Evolutionary conservation across 2,888 invertebrate species (phyloP), one percentile per base, ranked within the genome.

Genomic region (Pollenia griseotomentosa): DNA sequence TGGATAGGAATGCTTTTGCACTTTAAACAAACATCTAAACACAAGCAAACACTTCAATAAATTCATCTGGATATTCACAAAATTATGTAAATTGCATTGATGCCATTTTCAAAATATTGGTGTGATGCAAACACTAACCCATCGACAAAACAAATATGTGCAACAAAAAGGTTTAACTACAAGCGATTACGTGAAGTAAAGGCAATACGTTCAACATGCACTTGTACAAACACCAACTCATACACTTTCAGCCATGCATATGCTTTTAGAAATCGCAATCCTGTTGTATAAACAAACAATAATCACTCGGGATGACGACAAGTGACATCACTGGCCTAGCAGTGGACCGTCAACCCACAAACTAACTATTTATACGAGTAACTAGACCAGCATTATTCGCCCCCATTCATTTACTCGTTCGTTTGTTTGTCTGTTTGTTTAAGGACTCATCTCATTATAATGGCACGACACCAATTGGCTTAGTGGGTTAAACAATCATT

Each of bases 81-180:
- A 81, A 81, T 77, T 77, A 81, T 84, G 80, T 63, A 87, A 78
- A 87, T 81, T 81, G 61, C 83, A 61, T 48, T 59, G 77, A 68
- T 65, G 63, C 23, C 8, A 57, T 65, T 75, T 70, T 10, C 19
- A 59, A 75, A 68, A 59, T 68, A 61, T 68, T 61, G 46, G 51
- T 40, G 40, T 82, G 23, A 59, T 23, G 61, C 53, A 83, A 68
- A 83, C 59, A 68, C 19, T 12, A 16, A 44, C n/a, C 57, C 44
- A 77, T 12, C 16, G 57, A 70, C 19, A 55, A 23, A 63, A 70
- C 33, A 71, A 53, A 12, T 65, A 44, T 11, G 66, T 10, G 40
- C 23, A 83, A 51, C 6, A 11, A 59, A 46, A 48, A 23, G 51
- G 57, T 63, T 53, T 2, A 48, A 51, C 78, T 51, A 42, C 40